Evolutionary conservation across 2,888 invertebrate genomes (phyloP), one percentile per base, ranked within the genome.

Genomic region (Drosophila robusta): DNA sequence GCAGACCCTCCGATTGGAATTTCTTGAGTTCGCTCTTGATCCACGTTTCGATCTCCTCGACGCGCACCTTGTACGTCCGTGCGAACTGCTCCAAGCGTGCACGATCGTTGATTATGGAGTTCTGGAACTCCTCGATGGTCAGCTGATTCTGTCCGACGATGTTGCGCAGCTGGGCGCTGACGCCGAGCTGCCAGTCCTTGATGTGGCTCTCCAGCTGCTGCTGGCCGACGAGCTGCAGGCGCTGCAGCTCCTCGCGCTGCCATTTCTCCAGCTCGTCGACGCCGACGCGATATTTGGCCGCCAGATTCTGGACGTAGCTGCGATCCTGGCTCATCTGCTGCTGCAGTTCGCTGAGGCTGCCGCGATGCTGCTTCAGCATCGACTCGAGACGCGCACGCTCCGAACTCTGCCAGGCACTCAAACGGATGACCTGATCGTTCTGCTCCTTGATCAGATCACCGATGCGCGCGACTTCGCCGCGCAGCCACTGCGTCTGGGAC

Each of bases 11-110:
- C 3, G 85, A 86, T 38, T 91, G 89, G 61, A 92, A 81, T 12
- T 90, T 82, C 38, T 89, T 82, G 0, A 91, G 86, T 52, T 92
- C 91, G 18, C 88, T 89, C 54, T 78, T 78, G 8, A 92, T 86
- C 92, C 92, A 92, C 8, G 86, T 79, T 22, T 92, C 91, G 1
- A 92, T 87, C 63, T 92, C 92, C n/a, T 89, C 88, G 7, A 91
- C 89, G 44, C 90, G 89, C 3, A 91, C 84, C 65, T 91, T 90
- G 50, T 92, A 91, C 4, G 86, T 84, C 3, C 75, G 77, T 0
- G 92, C 91, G 55, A 92, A 75, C 8, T 89, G 73, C 56, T 90
- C 89, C 3, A 92, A 49, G 0, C 87, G 86, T 0, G 85, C 79
- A 11, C 90, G 91, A 78, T 92, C 92, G 29, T 84, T 90, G 4